Evolutionary conservation across 2,888 invertebrate species (phyloP), one percentile per base, ranked within the genome.

Genomic region (Hypercompe scribonia): DNA sequence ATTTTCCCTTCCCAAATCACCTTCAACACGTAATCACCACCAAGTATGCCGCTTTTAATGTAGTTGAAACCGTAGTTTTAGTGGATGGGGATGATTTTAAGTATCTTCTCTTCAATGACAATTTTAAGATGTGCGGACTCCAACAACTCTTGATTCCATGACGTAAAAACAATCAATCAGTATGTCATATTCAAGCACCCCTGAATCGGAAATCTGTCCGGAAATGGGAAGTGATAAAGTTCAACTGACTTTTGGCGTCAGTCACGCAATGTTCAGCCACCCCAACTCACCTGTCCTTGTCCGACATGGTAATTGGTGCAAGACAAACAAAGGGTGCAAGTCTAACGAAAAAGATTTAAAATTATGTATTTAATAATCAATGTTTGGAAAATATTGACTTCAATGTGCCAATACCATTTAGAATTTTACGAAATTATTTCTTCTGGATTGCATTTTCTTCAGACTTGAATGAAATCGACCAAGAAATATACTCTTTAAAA

Each of bases 171-270:
- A 69, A 76, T 74, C 71, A 79, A 80, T 78, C 75, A 70, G 39
- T 61, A 68, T 72, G 72, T 70, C 64, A 65, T 73, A 75, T 63
- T 75, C 70, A 33, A 76, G 78, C 86, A 83, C 86, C 87, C 83
- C 86, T 86, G 81, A 82, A 87, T 86, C 88, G 90, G 91, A 93
- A 93, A 90, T 89, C 82, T 74, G 82, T 84, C 90, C 91, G 95
- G 94, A 95, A 94, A 89, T 94, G 81, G 93, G 91, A 93, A 94
- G 94, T 94, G 95, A 94, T 95, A 95, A 91, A 94, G 93, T 92
- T 94, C 94, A 94, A 94, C 93, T 93, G 94, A 93, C 93, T 93
- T 92, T 90, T 87, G 88, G 88, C 88, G 84, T 86, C 87, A 89
- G 92, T 91, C 94, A 94, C 94, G 95, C 94, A 85, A 93, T 68